These are phyloP conservation scores for Doryteuthis pealeii DNA, from an alignment of 1,140 invertebrate species.

Conservation along the genomic window DNA sequence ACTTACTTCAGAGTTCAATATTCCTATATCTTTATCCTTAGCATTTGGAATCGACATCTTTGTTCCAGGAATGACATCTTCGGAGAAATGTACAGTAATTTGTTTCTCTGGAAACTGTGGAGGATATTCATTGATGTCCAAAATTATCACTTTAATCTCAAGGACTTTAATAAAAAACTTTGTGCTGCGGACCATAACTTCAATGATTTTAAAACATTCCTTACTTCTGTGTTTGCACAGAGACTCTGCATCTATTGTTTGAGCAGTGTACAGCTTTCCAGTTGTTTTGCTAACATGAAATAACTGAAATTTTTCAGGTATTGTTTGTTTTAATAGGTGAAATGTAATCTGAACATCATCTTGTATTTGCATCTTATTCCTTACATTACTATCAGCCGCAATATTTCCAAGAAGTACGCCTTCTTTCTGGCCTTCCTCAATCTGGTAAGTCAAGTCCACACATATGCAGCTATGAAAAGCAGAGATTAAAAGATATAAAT, in stretches of 20 bases:
- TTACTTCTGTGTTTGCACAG: slow-evolving; percentile 40
- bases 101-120: no score
- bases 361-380: slow-evolving; percentile 12
- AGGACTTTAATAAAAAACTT: slow-evolving; percentile 31
- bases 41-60: no score
- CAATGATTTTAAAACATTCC: slow-evolving; percentile 33
- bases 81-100: no score
- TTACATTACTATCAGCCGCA: slow-evolving; percentile 19
- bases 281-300: slow-evolving; percentile 88
- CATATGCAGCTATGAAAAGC: neutral
- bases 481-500: no score
- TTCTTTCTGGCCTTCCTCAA: slow-evolving; percentile 23
- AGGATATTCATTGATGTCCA: neutral
- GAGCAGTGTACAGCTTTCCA: slow-evolving; percentile 71
- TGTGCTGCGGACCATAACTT: slow-evolving; percentile 33
- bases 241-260: slow-evolving; percentile 29
- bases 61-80: no score
- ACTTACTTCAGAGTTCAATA: no score
- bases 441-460: slow-evolving; percentile 24
- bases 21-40: no score
- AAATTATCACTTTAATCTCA: slow-evolving; percentile 3
- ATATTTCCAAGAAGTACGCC: slow-evolving; percentile 32
- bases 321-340: no score
- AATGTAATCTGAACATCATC: slow-evolving; percentile 2
- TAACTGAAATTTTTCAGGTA: neutral